A percentile compares a stretch with the other conserved stretches of the same genome.
Evolutionary conservation across 2,797 vertebrate genomes (phyloP).

Genomic region (Agapornis canus): DNA sequence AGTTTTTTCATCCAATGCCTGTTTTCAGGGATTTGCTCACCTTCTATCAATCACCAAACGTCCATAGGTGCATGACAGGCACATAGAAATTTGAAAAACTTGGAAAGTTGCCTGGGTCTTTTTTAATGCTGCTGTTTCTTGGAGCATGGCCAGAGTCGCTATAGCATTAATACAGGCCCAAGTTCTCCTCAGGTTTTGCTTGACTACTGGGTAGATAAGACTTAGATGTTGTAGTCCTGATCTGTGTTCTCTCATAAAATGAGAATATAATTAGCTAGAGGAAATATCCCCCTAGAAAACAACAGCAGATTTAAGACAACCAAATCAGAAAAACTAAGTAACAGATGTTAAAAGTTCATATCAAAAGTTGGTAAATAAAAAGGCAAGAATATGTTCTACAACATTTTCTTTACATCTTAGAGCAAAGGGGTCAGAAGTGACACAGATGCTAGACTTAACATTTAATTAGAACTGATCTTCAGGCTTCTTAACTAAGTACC

Average conservation of each 20-base stretch:
- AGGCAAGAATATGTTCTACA: neutral
- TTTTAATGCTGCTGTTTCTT: neutral
- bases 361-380: neutral
- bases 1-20: neutral
- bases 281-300: neutral
- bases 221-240: neutral
- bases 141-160: neutral
- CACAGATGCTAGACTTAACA: neutral
- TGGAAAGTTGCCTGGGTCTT: neutral
- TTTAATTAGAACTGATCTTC: neutral
- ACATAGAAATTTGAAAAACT: neutral
- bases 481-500: neutral
- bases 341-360: neutral
- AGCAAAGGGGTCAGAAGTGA: neutral
- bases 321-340: neutral
- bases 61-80: neutral
- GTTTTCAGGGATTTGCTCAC: neutral
- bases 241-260: neutral
- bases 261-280: neutral
- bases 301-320: neutral
- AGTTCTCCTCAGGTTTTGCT: neutral
- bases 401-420: neutral
- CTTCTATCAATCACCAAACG: neutral
- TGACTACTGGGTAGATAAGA: neutral
- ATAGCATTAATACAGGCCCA: neutral